phyloP scores from a whole-genome alignment of 2,888 invertebrate species.

The Bedellia somnulentella region DNA sequence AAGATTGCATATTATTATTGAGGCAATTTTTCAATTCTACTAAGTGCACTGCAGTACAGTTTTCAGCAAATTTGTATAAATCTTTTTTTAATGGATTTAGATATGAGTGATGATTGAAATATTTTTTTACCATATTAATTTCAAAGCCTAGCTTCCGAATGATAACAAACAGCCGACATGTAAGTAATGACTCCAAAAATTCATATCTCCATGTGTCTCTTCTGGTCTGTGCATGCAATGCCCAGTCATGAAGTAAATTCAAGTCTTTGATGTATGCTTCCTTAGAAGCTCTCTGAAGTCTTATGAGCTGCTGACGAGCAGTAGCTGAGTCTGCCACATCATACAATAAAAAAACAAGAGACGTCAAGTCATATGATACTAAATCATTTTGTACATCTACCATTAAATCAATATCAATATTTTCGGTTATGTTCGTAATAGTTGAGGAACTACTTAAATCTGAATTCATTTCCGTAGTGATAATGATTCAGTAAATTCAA shows the following conservation, averaged over 20 bases:
- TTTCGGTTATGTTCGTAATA: conserved; percentile 18
- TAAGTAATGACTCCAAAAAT: conserved; percentile 39
- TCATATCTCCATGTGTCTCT: conserved; percentile 32
- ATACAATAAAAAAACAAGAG: conserved; percentile 42
- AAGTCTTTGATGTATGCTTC: conserved; percentile 22
- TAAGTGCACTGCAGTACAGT: conserved; percentile 18
- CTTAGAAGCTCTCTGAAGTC: conserved; percentile 30
- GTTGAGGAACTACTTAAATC: conserved; percentile 11
- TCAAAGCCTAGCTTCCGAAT: conserved; percentile 37
- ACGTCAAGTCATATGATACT: conserved; percentile 32
- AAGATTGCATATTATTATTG: too few species aligned
- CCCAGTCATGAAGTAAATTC: conserved; percentile 40
- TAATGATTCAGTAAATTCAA: too few species aligned
- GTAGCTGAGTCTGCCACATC: conserved; percentile 40
- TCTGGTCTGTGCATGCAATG: conserved; percentile 23
- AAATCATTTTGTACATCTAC: conserved; percentile 37
- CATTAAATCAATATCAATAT: conserved; percentile 26
- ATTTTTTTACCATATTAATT: conserved; percentile 21
- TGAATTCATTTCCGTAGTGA: too few species aligned
- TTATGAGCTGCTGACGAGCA: conserved; percentile 22
- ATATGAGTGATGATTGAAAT: conserved; percentile 23
- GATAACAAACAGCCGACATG: conserved; percentile 32
- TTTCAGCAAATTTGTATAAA: conserved; percentile 40
- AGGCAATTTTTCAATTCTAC: conserved; percentile 31
- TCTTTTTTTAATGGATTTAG: conserved; percentile 36